Evolutionary conservation across 1,140 invertebrate genomes (phyloP).

Genomic region (Drosophila simulans): DNA sequence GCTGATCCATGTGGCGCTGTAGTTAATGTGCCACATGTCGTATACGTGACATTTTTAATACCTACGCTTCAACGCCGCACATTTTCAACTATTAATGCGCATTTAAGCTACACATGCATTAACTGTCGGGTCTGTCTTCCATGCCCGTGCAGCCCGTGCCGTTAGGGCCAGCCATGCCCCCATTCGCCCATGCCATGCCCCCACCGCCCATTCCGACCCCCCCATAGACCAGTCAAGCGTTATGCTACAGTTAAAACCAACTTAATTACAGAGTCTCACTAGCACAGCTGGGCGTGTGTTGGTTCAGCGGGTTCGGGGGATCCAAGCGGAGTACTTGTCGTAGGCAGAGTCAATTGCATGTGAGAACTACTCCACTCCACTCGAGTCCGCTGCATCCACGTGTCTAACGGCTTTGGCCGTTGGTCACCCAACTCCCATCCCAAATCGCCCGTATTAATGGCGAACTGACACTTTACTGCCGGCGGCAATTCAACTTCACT

Average conservation of each 20-base stretch:
- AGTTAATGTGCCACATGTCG: conserved; percentile 81
- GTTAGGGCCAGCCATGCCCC: neutral
- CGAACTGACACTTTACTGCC: conserved; percentile 44
- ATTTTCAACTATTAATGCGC: conserved; percentile 82
- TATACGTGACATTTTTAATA: conserved; percentile 83
- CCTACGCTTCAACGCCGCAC: conserved; percentile 81
- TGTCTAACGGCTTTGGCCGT: conserved; percentile 19
- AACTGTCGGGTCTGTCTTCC: conserved; percentile 56
- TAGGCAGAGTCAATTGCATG: conserved; percentile 57
- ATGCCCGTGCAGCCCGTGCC: conserved; percentile 2
- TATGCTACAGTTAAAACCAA: conserved; percentile 63
- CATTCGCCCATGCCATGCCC: neutral
- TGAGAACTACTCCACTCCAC: conserved; percentile 19
- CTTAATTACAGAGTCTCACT: conserved; percentile 69
- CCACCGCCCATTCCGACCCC: neutral
- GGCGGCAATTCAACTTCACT: conserved; percentile 62
- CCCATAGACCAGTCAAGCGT: conserved; percentile 51
- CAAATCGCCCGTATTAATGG: conserved; percentile 19
- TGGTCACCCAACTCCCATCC: conserved; percentile 5
- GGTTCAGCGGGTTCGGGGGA: conserved; percentile 4
- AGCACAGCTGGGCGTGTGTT: conserved; percentile 20
- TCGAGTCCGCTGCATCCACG: conserved; percentile 23
- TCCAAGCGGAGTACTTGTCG: conserved; percentile 15
- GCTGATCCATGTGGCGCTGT: conserved; percentile 70
- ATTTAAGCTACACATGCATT: conserved; percentile 82